These are phyloP conservation scores for Australoheros scitulus DNA, from an alignment of 2,113 vertebrate species.

Conservation along the genomic window DNA sequence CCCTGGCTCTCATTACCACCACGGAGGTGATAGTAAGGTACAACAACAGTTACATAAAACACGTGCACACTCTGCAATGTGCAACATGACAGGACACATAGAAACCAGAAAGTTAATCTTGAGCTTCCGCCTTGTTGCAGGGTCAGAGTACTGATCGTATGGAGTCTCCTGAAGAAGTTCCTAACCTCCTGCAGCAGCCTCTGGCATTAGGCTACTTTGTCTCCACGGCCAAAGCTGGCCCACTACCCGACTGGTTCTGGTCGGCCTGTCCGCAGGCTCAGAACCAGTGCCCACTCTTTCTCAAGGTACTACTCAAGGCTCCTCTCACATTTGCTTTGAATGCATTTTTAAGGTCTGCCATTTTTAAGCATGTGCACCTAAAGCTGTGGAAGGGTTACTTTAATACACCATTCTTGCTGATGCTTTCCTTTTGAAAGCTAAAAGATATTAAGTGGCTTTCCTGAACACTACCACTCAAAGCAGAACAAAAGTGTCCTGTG, in stretches of 20 bases:
- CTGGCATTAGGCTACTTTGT: conserved; percentile 97
- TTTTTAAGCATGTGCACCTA: not conserved
- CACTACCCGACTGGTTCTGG: conserved; percentile 99
- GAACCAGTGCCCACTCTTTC: conserved; percentile 95
- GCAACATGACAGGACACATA: fast-evolving
- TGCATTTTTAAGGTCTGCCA: not conserved
- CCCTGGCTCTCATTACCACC: conserved; percentile 94
- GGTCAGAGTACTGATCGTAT: conserved; percentile 94
- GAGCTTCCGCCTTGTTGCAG: conserved; percentile 67
- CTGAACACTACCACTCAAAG: not conserved
- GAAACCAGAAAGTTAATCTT: not conserved
- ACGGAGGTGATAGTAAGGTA: conserved; percentile 95
- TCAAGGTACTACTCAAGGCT: conserved; percentile 71
- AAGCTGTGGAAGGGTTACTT: not conserved
- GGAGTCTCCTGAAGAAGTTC: conserved; percentile 96
- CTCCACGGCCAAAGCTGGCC: conserved; percentile 96
- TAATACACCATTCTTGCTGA: not conserved
- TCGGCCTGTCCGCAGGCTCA: conserved; percentile 98
- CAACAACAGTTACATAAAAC: not conserved
- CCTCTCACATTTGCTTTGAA: not conserved
- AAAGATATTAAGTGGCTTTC: not conserved
- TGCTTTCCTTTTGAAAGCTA: not conserved
- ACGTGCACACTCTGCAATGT: not conserved
- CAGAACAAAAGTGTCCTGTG: not conserved
- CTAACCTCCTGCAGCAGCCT: conserved; percentile 97